phyloP scores from a whole-genome alignment of 1,140 invertebrate species.

The Brachionus calyciflorus region DNA sequence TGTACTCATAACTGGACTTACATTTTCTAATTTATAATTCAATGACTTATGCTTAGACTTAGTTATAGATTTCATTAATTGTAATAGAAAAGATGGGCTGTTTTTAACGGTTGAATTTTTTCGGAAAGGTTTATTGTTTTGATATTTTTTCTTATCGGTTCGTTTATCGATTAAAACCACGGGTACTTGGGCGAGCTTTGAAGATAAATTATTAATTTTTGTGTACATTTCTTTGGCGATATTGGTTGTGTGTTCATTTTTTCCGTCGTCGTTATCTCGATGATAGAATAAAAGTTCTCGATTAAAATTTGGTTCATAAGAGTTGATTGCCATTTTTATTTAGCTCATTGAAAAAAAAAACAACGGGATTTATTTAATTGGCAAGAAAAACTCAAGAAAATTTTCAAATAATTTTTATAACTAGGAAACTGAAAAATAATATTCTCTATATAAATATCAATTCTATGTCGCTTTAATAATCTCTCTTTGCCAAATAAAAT shows the following conservation, averaged over 20 bases:
- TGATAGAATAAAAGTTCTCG: constrained; percentile 31
- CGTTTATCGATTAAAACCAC: constrained; percentile 14
- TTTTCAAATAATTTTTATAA: background rate
- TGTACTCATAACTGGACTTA: background rate
- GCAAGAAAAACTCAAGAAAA: background rate
- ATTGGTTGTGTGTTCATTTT: background rate
- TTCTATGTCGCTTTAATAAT: no score
- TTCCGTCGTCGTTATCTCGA: background rate
- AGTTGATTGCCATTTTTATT: background rate
- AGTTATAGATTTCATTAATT: constrained; percentile 4
- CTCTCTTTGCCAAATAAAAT: no score
- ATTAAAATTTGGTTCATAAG: constrained; percentile 8
- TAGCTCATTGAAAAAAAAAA: no score
- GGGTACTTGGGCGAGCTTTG: constrained; percentile 2
- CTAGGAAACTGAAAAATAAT: constrained; percentile 26
- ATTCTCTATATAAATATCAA: no score
- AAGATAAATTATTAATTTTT: background rate
- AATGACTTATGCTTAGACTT: background rate
- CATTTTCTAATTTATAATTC: background rate
- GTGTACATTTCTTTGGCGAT: constrained; percentile 10
- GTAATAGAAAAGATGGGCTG: constrained; percentile 11
- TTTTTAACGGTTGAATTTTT: background rate
- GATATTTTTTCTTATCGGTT: background rate
- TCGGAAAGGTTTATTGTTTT: background rate
- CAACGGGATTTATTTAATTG: background rate